Evolutionary conservation across 2,797 vertebrate species (phyloP).

Genomic region (Sebastes glaucus): DNA sequence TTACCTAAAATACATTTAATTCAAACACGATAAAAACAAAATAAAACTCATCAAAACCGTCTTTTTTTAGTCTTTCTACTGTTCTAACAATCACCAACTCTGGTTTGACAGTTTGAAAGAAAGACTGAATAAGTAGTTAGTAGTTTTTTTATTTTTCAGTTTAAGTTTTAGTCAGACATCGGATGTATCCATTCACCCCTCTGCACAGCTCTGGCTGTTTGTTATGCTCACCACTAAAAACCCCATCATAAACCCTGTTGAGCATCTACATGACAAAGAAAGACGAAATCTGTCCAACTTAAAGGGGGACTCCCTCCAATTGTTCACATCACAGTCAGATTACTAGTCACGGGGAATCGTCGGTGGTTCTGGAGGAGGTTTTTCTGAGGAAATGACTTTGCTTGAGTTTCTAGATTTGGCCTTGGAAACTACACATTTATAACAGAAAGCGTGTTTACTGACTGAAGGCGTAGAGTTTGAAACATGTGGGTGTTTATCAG

Average conservation of each 20-base stretch:
- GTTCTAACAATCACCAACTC: too few relatives aligned
- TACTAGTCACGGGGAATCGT: background rate
- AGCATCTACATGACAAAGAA: background rate
- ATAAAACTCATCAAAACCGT: too few relatives aligned
- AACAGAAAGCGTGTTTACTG: background rate
- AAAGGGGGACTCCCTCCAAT: background rate
- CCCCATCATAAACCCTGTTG: background rate
- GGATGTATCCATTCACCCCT: background rate
- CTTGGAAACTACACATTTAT: background rate
- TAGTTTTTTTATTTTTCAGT: background rate
- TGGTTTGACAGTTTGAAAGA: too few relatives aligned
- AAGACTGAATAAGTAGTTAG: too few relatives aligned
- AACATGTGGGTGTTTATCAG: background rate
- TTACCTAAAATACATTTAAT: too few relatives aligned
- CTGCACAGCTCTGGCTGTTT: background rate
- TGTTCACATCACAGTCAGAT: background rate
- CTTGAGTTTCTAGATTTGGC: background rate
- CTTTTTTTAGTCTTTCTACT: too few relatives aligned
- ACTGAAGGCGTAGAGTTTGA: background rate
- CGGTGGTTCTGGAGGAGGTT: background rate
- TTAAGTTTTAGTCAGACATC: background rate
- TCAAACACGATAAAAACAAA: too few relatives aligned
- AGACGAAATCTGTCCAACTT: background rate
- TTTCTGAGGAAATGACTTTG: background rate
- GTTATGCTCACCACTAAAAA: background rate